Conservation (phyloP, 1,140 invertebrate genomes). For the Drosophila elegans region DNA sequence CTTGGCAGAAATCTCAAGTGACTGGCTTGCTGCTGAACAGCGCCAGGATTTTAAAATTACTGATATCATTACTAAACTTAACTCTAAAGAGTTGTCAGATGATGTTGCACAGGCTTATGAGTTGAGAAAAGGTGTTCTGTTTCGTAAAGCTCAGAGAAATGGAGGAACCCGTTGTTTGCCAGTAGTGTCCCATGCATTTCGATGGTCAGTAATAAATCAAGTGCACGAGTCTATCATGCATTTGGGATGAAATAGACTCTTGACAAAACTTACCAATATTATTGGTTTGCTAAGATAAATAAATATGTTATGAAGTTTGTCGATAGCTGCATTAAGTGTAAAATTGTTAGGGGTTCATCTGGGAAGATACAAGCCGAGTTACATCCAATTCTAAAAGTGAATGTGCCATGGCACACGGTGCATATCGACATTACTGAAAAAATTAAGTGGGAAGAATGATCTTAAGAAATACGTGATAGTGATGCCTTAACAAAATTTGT, state of each 20-base stretch:
- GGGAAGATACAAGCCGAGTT: slow-evolving; percentile 5
- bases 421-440: slow-evolving; percentile 8
- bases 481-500: slow-evolving; percentile 6
- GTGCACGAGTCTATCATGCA: slow-evolving; percentile 10
- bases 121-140: slow-evolving; percentile 1
- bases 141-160: slow-evolving; percentile 4
- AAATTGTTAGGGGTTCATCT: background rate
- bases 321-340: slow-evolving; percentile 6
- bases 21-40: slow-evolving; percentile 18
- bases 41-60: slow-evolving; percentile 4
- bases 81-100: slow-evolving; percentile 12
- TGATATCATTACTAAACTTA: slow-evolving; percentile 16
- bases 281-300: too few species aligned
- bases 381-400: slow-evolving; percentile 10
- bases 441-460: slow-evolving; percentile 8
- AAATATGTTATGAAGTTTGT: too few species aligned
- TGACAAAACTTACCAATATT: background rate
- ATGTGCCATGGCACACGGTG: slow-evolving; percentile 7
- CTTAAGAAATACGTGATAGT: slow-evolving; percentile 6
- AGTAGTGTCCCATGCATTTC: slow-evolving; percentile 11
- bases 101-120: slow-evolving; percentile 23
- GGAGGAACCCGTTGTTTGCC: slow-evolving; percentile 17
- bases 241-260: slow-evolving; percentile 8
- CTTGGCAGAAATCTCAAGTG: slow-evolving; percentile 3
- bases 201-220: slow-evolving; percentile 19